Percentiles rank a stretch among this genome's conserved stretches.
phyloP scores from a whole-genome alignment of 2,113 vertebrate species.

The Protobothrops flavoviridis region DNA sequence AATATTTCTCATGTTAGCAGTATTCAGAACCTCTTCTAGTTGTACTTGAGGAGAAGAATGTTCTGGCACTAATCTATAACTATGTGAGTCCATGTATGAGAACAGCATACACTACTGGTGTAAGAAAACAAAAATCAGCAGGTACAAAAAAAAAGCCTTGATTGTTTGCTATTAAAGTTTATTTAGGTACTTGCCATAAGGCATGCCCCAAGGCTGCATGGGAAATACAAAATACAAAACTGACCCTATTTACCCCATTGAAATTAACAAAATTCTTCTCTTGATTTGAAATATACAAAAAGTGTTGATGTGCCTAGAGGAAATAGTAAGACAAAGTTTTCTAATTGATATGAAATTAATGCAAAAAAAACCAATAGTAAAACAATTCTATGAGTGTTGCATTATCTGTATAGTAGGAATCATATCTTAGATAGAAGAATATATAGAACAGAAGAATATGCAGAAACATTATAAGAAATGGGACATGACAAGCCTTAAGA shows the following conservation, averaged over 20 bases:
- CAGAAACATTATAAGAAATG: not conserved
- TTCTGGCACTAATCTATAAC: slow-evolving; percentile 57
- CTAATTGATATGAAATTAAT: not conserved
- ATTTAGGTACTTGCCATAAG: slow-evolving; percentile 36
- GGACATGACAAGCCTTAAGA: slow-evolving; percentile 1
- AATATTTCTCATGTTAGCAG: slow-evolving; percentile 51
- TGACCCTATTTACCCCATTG: not conserved
- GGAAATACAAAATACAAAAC: not conserved
- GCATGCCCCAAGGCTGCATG: not conserved
- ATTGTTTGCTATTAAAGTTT: not conserved
- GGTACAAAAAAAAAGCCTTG: not conserved
- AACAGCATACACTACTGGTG: slow-evolving; percentile 49
- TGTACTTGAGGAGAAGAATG: slow-evolving; percentile 58
- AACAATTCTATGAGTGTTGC: not conserved
- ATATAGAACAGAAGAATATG: not conserved
- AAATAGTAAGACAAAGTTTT: not conserved
- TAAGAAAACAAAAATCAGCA: slow-evolving; percentile 42
- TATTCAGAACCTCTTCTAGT: slow-evolving; percentile 34
- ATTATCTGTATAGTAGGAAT: not conserved
- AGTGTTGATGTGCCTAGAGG: accelerated
- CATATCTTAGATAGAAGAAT: not conserved
- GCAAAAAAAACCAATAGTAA: not conserved
- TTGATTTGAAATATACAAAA: not conserved
- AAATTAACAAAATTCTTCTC: not conserved
- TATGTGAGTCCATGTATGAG: slow-evolving; percentile 55